Conservation (phyloP, 2,888 invertebrate species). For the Lasioglossum villosulum region DNA sequence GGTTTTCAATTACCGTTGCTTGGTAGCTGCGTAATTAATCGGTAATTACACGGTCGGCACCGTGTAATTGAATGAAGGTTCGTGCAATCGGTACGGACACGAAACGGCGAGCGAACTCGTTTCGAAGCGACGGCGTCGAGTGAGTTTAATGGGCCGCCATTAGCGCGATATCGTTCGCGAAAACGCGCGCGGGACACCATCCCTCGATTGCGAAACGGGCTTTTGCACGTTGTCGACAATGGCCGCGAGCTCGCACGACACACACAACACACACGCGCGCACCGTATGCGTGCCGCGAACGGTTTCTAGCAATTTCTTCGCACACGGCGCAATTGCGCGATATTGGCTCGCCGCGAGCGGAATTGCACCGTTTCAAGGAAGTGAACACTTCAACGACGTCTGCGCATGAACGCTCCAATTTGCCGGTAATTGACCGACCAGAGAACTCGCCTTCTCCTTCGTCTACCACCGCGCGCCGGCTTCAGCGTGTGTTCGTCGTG, state of each 20-base stretch:
- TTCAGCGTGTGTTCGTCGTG: neutral
- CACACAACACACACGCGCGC: neutral
- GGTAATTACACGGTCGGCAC: constrained; percentile 7
- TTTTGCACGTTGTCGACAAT: constrained; percentile 1
- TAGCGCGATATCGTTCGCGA: constrained; percentile 27
- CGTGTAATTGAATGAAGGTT: constrained; percentile 23
- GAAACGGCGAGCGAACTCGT: constrained; percentile 7
- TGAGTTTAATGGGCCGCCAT: constrained; percentile 1
- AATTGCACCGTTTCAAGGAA: constrained; percentile 72
- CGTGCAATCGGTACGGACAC: neutral
- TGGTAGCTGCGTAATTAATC: constrained; percentile 19
- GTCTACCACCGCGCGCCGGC: neutral
- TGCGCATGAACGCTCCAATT: constrained; percentile 61
- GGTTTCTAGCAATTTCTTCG: constrained; percentile 54
- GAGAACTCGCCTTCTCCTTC: constrained; percentile 46
- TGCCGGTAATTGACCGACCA: constrained; percentile 61
- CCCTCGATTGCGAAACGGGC: neutral
- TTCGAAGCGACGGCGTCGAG: constrained; percentile 1
- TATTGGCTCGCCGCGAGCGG: constrained; percentile 61
- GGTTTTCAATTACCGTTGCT: constrained; percentile 26
- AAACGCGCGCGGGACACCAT: constrained; percentile 25
- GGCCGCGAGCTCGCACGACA: neutral
- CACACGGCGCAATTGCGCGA: constrained; percentile 62
- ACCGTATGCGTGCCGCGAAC: constrained; percentile 34
- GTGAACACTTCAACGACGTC: constrained; percentile 56